These are phyloP conservation scores for Diaperis boleti DNA, from an alignment of 2,888 invertebrate species.

Conservation along the genomic window DNA sequence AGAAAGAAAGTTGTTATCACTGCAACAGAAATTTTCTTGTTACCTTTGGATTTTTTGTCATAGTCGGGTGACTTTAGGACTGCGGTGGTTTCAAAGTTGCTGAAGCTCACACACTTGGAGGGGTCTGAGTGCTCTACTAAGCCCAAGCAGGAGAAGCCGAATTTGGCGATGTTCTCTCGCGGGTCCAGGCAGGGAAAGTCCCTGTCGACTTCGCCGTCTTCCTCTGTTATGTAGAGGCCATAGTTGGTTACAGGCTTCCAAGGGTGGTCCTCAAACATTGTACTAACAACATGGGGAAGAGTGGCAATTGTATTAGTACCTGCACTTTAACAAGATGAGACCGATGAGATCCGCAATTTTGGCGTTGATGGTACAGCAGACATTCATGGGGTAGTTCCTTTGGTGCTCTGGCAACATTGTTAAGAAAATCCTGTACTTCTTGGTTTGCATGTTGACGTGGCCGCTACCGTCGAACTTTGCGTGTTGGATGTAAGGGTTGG, in stretches of 20 bases:
- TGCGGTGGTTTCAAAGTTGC: conserved; percentile 46
- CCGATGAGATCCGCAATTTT: conserved; percentile 94
- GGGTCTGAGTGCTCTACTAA: conserved; percentile 80
- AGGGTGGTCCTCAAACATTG: conserved; percentile 73
- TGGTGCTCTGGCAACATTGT: conserved; percentile 87
- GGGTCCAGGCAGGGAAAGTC: conserved; percentile 94
- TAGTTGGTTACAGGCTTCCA: conserved; percentile 79
- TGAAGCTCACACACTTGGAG: conserved; percentile 64
- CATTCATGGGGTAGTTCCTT: conserved; percentile 85
- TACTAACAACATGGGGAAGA: conserved; percentile 62
- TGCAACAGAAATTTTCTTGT: background rate
- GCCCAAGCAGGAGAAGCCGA: conserved; percentile 90
- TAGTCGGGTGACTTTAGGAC: conserved; percentile 39
- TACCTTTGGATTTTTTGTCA: conserved; percentile 35
- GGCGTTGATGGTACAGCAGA: conserved; percentile 85
- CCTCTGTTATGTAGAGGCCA: conserved; percentile 94
- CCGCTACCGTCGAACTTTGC: conserved; percentile 93
- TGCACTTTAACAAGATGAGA: conserved; percentile 89
- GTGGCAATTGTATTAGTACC: conserved; percentile 61
- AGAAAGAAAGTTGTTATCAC: background rate
- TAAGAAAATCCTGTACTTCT: conserved; percentile 90
- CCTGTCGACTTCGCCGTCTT: conserved; percentile 94
- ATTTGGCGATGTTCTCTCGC: conserved; percentile 91
- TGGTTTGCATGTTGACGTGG: conserved; percentile 81
- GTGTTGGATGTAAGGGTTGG: conserved; percentile 90